A percentile compares a stretch with the other conserved stretches of the same genome.
These are phyloP conservation scores for Priocnemis perturbator DNA, from an alignment of 2,888 invertebrate genomes.

Conservation along the genomic window DNA sequence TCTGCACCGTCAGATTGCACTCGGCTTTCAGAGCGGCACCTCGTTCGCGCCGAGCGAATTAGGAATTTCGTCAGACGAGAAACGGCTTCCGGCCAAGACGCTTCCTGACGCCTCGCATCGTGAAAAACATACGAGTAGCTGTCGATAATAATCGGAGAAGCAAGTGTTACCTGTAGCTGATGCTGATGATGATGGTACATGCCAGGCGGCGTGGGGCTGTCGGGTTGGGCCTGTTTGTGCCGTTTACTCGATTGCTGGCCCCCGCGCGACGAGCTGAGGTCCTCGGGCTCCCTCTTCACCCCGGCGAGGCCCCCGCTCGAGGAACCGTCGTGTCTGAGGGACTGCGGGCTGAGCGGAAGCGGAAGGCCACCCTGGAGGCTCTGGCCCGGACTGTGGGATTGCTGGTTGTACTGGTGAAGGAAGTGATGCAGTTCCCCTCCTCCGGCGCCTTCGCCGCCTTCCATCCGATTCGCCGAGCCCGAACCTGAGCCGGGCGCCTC, in stretches of 20 bases:
- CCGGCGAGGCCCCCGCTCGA: constrained; percentile 67
- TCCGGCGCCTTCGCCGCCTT: constrained; percentile 72
- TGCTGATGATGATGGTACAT: constrained; percentile 74
- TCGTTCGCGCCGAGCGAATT: too few relatives aligned
- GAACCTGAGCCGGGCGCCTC: constrained; percentile 68
- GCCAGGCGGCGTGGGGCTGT: constrained; percentile 72
- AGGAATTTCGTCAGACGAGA: too few relatives aligned
- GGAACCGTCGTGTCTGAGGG: constrained; percentile 69
- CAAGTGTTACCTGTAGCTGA: constrained; percentile 71
- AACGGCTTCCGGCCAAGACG: too few relatives aligned
- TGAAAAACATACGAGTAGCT: too few relatives aligned
- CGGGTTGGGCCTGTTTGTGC: constrained; percentile 69
- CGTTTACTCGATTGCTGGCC: constrained; percentile 69
- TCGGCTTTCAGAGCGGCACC: too few relatives aligned
- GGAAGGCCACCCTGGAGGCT: constrained; percentile 75
- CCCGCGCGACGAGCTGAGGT: constrained; percentile 79
- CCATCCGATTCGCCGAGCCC: constrained; percentile 68
- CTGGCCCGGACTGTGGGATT: constrained; percentile 75
- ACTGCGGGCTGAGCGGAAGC: constrained; percentile 72
- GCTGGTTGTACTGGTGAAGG: constrained; percentile 73
- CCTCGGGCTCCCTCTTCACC: constrained; percentile 89
- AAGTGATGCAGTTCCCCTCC: constrained; percentile 75
- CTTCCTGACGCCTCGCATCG: too few relatives aligned
- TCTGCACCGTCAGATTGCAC: too few relatives aligned
- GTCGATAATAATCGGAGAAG: too few relatives aligned